A percentile compares a stretch with the other conserved stretches of the same genome.
Evolutionary conservation across 2,888 invertebrate genomes (phyloP).

Genomic region (Argyresthia goedartella): DNA sequence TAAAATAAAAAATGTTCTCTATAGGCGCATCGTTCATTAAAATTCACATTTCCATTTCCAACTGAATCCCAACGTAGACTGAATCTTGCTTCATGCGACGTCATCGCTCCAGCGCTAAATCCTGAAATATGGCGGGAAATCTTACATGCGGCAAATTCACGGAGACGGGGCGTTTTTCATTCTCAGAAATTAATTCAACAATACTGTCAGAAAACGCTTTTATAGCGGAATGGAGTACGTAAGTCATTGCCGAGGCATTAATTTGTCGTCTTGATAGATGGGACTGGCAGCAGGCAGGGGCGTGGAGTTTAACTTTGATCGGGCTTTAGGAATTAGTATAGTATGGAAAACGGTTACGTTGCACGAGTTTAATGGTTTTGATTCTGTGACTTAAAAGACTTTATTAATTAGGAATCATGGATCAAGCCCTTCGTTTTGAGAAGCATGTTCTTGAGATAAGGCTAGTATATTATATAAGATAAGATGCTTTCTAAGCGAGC

Average conservation of each 20-base stretch:
- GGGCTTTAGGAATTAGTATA: constrained; percentile 8
- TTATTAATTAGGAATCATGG: too few species aligned
- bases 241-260: constrained; percentile 3
- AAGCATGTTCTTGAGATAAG: too few species aligned
- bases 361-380: neutral
- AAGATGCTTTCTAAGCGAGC: too few species aligned
- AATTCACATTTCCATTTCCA: neutral
- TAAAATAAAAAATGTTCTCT: too few species aligned
- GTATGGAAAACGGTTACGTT: constrained; percentile 6
- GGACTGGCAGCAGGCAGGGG: neutral
- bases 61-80: too few species aligned
- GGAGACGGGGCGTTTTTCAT: neutral
- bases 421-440: too few species aligned
- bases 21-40: neutral
- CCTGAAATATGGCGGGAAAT: constrained; percentile 2
- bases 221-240: neutral
- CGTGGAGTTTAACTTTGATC: constrained; percentile 11
- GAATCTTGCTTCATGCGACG: neutral
- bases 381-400: too few species aligned
- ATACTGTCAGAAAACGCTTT: neutral
- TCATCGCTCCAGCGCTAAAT: neutral
- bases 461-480: too few species aligned
- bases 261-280: constrained; percentile 3
- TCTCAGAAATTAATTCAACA: neutral
- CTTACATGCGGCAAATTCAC: neutral